Evolutionary conservation across 2,888 invertebrate genomes (phyloP).

Genomic region (Oscheius myriophilus): DNA sequence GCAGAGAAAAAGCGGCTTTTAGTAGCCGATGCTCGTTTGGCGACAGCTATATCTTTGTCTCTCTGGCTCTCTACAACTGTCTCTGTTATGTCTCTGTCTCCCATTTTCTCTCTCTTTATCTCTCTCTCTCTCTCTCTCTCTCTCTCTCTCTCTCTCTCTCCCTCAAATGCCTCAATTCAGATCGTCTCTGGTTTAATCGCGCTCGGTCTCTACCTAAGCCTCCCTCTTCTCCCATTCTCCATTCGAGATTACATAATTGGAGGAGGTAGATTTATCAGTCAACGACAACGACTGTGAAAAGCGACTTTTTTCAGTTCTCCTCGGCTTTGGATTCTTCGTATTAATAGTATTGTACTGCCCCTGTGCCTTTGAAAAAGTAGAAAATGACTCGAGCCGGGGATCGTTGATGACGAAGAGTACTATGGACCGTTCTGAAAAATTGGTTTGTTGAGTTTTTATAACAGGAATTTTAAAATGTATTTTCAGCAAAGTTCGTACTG

Average conservation of each 20-base stretch:
- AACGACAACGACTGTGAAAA: too few species aligned
- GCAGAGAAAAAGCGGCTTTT: too few species aligned
- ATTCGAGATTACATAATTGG: conserved; percentile 45
- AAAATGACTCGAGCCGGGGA: conserved; percentile 16
- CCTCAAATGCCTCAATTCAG: conserved; percentile 25
- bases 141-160: neutral
- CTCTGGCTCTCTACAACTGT: too few species aligned
- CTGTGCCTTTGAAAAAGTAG: conserved; percentile 18
- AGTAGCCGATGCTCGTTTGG: too few species aligned
- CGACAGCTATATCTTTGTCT: too few species aligned
- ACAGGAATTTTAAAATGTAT: neutral
- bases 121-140: neutral
- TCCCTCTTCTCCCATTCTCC: conserved; percentile 43
- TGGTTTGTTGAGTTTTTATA: neutral
- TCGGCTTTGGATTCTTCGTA: conserved; percentile 39
- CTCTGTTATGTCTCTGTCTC: too few species aligned
- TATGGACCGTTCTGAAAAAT: conserved; percentile 31
- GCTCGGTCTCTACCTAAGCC: conserved; percentile 41
- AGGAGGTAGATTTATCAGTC: conserved; percentile 33
- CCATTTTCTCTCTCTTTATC: too few species aligned
- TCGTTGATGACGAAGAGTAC: conserved; percentile 29
- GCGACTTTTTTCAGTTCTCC: conserved; percentile 27
- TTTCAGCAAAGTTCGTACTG: conserved; percentile 29
- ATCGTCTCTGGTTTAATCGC: conserved; percentile 39
- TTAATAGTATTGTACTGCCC: conserved; percentile 30